Base-by-base conservation (phyloP, 2,113 vertebrate species). In the Asarcornis scutulata region DNA sequence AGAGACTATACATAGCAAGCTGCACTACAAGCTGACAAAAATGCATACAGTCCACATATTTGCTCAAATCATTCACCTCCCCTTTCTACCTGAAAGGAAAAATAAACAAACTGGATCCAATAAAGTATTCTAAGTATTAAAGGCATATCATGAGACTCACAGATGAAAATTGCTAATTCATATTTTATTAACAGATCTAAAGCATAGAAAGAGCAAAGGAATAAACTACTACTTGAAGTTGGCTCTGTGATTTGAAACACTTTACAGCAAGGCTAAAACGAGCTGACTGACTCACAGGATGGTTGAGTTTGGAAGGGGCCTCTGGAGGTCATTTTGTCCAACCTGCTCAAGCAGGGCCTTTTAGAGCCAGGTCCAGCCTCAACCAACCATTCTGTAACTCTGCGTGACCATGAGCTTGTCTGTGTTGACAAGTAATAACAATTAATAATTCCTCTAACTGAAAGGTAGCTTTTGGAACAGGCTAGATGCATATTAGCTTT, bases 381-480 rank as follows among this genome's bases (percentile, higher is more conserved):
- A 63, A 27, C 25, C 36, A 38, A 38, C 11, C 16, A 64, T 18
- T 29, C 26, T 64, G 62, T 26, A 64, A 64, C 27, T 63, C 26
- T 18, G 14, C 15, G 15, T 17, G 27, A 55, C 15, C 9, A 14
- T 55, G 17, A 64, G 36, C 38, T 64, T 34, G 40, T 42, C 26
- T 25, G 7, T 8, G 17, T 8, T 67, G 15, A 55, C 8, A 78
- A 36, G 6, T 0, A 0, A 68, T 75, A 82, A 72, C 1, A 11
- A 60, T 29, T 56, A 86, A 67, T 12, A 81, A 27, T 18, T 53
- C 26, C 40, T 76, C 18, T 11, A 50, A 44, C 8, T 34, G 55
- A 7, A 66, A 80, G 9, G 10, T 13, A 79, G 36, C 12, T 38
- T 80, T 11, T 58, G 44, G 11, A 93, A 71, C 14, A 82, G 16